Evolutionary conservation across 2,113 vertebrate genomes (phyloP), one percentile per base, ranked within the genome.

Genomic region (Jacana jacana): DNA sequence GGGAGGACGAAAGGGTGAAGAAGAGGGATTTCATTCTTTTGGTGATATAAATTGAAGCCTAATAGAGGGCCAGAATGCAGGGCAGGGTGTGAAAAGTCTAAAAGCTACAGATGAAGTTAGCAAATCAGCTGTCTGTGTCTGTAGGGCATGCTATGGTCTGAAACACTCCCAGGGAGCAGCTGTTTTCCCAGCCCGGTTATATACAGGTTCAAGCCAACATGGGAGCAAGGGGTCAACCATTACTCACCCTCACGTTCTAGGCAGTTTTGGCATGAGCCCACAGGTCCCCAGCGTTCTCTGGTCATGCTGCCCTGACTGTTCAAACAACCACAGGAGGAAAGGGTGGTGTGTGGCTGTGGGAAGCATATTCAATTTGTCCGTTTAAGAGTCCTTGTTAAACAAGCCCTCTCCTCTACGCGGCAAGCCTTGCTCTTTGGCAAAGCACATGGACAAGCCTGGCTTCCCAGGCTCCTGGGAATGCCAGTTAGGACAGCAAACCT

Each of bases 81-180:
- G 49, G 48, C 42, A 68, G 7, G 31, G 52, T n/a, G 46, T 0
- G 0, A 33, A 55, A 20, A 7, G 6, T 80, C 20, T 80, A 66
- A 73, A 78, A 70, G 23, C 13, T 13, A 25, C 46, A 66, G 51
- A 24, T 15, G 60, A 51, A 73, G 37, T 46, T 1, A 69, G 40
- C 2, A 82, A 70, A 80, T 48, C 1, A 4, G 13, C 27, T 54
- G 9, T 25, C 60, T 37, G 7, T 64, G 28, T 31, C 58, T 92
- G 14, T 46, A 35, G 25, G 68, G 28, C 33, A 6, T 55, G 14
- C 30, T 51, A 3, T 2, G 23, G 7, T 22, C 63, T 80, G 48
- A 84, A 35, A 35, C 11, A 10, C 27, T 71, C 16, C 16, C 40
- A 11, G 24, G n/a, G 31, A 58, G 17, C 5, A 11, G 1, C 60